Base-by-base conservation (phyloP, 1,140 invertebrate species). In the Argopecten irradians region DNA sequence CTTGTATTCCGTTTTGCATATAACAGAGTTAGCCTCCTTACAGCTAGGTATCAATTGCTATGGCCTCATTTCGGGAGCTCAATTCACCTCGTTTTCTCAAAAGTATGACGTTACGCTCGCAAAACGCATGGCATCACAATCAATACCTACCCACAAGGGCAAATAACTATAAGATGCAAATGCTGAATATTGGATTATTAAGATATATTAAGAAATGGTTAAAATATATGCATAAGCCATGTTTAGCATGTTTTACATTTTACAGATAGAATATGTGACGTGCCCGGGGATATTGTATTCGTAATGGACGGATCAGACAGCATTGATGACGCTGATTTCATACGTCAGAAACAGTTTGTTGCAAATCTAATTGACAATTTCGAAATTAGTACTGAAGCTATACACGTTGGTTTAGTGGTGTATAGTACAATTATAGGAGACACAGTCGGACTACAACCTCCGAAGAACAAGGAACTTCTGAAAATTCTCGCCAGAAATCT, bases 351-450 rank as follows among this genome's bases (percentile, higher is more conserved):
- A 84, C 88, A 90, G 28, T 93, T 93, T 86, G 91, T 93, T 16
- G 88, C 87, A 2, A 92, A 91, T 39, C 89, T 93, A 85, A 91
- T 93, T 34, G 91, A 93, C 86, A 91, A 89, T 13, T 91, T 93
- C 85, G 90, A 91, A 46, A 91, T 93, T 16, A 88, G 91, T 36
- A 87, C 87, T 35, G 86, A 91, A 34, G 90, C 89, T 8, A 91
- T 93, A 2, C 91, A 93, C 84, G 91, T 92, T 1, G 93, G 93
- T 3, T 89, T 93, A 39, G 84, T 93, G 5, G 93, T 93, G 0
- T 93, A 92, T 88, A 92, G 91, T 87, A 93, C 91, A 19, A 86
- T 92, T 13, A 92, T 93, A 82, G 93, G 93, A 22, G 89, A 93
- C 36, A 83, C 86, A 36, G 82, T 90, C 11, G 87, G 89, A 0